Evolutionary conservation across 2,113 vertebrate species (phyloP).

Genomic region (Monopterus albus): DNA sequence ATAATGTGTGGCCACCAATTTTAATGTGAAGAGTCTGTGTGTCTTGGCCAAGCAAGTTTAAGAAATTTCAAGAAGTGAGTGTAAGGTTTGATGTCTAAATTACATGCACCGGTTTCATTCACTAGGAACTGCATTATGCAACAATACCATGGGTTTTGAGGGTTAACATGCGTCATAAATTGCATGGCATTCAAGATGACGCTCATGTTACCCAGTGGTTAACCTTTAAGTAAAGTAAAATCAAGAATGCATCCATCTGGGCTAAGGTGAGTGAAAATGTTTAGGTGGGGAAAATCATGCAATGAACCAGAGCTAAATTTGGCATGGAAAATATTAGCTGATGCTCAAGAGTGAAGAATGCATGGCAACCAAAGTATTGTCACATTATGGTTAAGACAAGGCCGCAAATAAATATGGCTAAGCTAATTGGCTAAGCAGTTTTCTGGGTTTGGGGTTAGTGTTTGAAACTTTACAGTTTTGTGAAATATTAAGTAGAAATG

Average conservation of each 20-base stretch:
- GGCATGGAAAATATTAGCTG: background rate
- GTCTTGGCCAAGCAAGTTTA: background rate
- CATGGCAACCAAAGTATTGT: background rate
- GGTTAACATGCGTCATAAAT: background rate
- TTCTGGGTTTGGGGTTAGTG: background rate
- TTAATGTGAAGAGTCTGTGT: background rate
- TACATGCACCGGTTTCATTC: background rate
- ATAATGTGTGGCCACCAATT: background rate
- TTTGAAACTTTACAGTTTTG: background rate
- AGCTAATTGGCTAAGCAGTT: background rate
- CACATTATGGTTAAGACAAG: background rate
- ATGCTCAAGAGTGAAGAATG: background rate
- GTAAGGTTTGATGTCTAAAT: background rate
- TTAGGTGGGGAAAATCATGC: background rate
- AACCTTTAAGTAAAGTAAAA: background rate
- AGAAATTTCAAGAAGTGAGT: background rate
- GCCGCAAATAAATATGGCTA: too few species aligned
- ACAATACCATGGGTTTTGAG: background rate
- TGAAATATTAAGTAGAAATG: background rate
- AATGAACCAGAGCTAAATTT: background rate
- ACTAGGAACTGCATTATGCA: conserved; percentile 15
- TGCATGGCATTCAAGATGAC: background rate
- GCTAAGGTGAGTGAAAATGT: too few species aligned
- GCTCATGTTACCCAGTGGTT: background rate
- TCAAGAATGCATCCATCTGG: too few species aligned